A percentile compares a stretch with the other conserved stretches of the same genome.
phyloP scores from a whole-genome alignment of 2,797 vertebrate species.

The Buphagus erythrorhynchus region DNA sequence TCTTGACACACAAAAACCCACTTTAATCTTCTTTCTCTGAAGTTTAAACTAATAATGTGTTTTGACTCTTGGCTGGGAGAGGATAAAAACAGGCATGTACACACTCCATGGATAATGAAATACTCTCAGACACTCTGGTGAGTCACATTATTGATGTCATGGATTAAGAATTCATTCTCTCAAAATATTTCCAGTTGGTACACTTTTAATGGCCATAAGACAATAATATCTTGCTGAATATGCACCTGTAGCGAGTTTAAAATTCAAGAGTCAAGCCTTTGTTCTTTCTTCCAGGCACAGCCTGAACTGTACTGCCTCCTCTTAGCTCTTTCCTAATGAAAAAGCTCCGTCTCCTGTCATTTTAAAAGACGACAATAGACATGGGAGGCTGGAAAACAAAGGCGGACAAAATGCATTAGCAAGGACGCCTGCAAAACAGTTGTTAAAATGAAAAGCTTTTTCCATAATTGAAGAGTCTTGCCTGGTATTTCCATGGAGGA shows the following conservation, averaged over 20 bases:
- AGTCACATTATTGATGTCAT: not conserved
- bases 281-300: conserved; percentile 4
- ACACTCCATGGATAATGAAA: not conserved
- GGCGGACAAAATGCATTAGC: conserved; percentile 14
- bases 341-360: conserved; percentile 57
- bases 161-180: not conserved
- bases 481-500: not conserved
- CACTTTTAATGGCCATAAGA: not conserved
- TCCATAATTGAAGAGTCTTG: conserved; percentile 48
- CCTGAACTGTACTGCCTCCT: not conserved
- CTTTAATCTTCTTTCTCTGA: not conserved
- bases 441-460: conserved; percentile 64
- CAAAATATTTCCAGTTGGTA: conserved; percentile 1
- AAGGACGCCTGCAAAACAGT: conserved; percentile 50
- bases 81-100: not conserved
- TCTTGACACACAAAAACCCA: not conserved
- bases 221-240: conserved; percentile 2
- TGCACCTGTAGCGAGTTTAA: not conserved
- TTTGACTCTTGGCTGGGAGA: not conserved
- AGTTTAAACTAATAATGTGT: not conserved
- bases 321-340: conserved; percentile 50
- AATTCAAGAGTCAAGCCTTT: conserved; percentile 2
- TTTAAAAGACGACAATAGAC: conserved; percentile 48
- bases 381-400: conserved; percentile 55
- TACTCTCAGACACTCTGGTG: not conserved